These are phyloP conservation scores for Pyrocephalus nanus DNA, from an alignment of 2,797 vertebrate genomes.

Conservation along the genomic window DNA sequence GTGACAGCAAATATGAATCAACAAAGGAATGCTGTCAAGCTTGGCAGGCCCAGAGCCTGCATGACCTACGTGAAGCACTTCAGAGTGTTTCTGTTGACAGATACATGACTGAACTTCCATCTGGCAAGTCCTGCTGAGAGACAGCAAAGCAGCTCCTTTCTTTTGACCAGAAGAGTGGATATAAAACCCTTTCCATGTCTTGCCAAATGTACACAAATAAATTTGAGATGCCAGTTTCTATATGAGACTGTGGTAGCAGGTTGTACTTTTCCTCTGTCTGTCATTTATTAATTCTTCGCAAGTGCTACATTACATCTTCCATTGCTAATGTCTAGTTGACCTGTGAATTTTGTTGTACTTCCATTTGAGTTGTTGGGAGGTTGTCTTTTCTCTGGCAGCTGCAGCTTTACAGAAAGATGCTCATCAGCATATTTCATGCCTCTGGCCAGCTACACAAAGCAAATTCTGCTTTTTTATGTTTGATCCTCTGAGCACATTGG, in stretches of 20 bases:
- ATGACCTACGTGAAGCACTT: conserved; percentile 38
- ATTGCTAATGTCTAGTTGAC: not conserved
- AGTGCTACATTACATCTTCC: not conserved
- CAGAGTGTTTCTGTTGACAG: conserved; percentile 48
- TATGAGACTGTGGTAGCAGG: conserved; percentile 8
- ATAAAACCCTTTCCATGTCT: conserved; percentile 47
- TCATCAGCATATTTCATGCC: not conserved
- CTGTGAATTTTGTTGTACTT: not conserved
- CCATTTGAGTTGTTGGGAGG: not conserved
- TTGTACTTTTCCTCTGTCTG: conserved; percentile 48
- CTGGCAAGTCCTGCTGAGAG: conserved; percentile 21
- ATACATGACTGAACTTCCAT: conserved; percentile 6
- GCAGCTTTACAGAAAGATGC: not conserved
- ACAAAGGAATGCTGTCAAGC: conserved; percentile 40
- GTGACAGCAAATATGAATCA: conserved; percentile 56
- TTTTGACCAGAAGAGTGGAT: not conserved
- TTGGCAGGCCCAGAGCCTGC: conserved; percentile 32
- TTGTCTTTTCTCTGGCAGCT: not conserved
- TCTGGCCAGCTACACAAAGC: not conserved
- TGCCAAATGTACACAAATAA: conserved; percentile 32
- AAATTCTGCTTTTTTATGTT: not conserved
- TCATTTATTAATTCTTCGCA: not conserved
- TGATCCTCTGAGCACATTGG: not conserved
- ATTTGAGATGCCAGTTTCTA: not conserved
- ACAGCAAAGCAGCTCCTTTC: conserved; percentile 4